Evolutionary conservation across 2,113 vertebrate species (phyloP).

Genomic region (Forbesichthys papilliferus): DNA sequence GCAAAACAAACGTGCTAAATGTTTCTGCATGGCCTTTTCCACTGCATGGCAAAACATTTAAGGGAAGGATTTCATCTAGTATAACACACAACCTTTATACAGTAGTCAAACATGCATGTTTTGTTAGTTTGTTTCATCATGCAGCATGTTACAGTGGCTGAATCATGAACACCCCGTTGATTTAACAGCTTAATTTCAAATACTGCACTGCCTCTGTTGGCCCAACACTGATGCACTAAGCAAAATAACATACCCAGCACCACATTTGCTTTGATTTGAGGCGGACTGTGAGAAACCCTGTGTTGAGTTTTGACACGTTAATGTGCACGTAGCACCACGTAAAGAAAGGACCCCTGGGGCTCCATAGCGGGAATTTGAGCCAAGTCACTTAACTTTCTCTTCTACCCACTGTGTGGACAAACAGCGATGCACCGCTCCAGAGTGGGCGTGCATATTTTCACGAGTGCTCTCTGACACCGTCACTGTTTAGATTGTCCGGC

Average conservation of each 20-base stretch:
- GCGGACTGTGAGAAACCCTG: constrained; percentile 18
- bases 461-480: constrained; percentile 34
- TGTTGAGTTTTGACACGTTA: constrained; percentile 21
- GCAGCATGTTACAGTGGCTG: constrained; percentile 48
- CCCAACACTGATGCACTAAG: constrained; percentile 15
- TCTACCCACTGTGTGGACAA: constrained; percentile 43
- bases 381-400: constrained; percentile 27
- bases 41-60: constrained; percentile 64
- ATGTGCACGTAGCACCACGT: constrained; percentile 51
- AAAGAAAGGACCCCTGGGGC: constrained; percentile 21
- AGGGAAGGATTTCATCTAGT: constrained; percentile 31
- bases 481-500: constrained; percentile 49
- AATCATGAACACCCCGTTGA: constrained; percentile 58
- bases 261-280: constrained; percentile 19
- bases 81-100: constrained; percentile 53
- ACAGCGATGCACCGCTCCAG: constrained; percentile 44
- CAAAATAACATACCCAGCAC: constrained; percentile 36
- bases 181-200: constrained; percentile 70
- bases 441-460: constrained; percentile 41
- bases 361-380: constrained; percentile 47
- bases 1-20: constrained; percentile 10
- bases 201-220: constrained; percentile 11
- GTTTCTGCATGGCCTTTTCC: constrained; percentile 57
- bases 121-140: neutral
- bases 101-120: constrained; percentile 54